These are phyloP conservation scores for Drosophila kuntzei DNA, from an alignment of 2,888 invertebrate species.

Conservation along the genomic window DNA sequence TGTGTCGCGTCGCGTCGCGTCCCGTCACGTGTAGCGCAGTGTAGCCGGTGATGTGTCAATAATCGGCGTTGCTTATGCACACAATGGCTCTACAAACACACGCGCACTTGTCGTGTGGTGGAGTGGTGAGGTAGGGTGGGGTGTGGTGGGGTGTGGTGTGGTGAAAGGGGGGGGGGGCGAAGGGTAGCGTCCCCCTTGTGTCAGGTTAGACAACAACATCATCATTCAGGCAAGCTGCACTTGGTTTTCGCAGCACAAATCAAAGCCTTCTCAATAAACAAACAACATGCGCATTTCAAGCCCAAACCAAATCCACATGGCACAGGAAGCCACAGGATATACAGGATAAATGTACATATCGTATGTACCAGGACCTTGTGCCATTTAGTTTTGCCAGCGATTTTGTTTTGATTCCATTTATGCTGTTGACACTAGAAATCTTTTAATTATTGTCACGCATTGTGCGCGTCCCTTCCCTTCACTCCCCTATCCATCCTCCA, in stretches of 20 bases:
- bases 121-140: neutral
- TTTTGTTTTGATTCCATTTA: constrained; percentile 82
- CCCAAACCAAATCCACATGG: constrained; percentile 13
- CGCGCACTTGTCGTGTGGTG: constrained; percentile 67
- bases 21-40: constrained; percentile 26
- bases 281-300: constrained; percentile 74
- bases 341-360: too few relatives aligned
- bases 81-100: constrained; percentile 72
- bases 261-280: constrained; percentile 78
- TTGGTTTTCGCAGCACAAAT: constrained; percentile 59
- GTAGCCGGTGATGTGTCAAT: constrained; percentile 73
- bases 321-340: constrained; percentile 33
- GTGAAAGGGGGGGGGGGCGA: neutral
- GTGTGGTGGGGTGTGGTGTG: neutral
- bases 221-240: constrained; percentile 44
- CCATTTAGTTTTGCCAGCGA: constrained; percentile 64
- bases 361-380: constrained; percentile 36
- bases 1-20: constrained; percentile 12
- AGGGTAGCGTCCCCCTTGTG: neutral
- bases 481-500: neutral
- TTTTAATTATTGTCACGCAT: constrained; percentile 79
- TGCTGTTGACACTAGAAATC: constrained; percentile 75
- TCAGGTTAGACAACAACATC: constrained; percentile 39
- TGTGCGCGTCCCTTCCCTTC: constrained; percentile 2
- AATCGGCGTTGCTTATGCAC: constrained; percentile 75